phyloP scores from a whole-genome alignment of 2,888 invertebrate genomes.

The Tetragnatha montana region DNA sequence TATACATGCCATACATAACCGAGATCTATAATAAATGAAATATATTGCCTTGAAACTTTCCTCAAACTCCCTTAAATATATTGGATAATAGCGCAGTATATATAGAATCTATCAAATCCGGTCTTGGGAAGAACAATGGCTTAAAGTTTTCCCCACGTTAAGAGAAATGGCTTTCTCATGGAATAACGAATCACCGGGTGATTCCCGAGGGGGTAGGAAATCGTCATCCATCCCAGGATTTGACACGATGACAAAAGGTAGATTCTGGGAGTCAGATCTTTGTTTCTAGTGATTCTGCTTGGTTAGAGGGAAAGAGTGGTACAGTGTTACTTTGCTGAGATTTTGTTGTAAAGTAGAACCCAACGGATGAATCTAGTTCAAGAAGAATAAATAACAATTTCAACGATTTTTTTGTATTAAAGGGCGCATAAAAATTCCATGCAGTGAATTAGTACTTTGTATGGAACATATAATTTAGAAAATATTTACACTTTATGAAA shows the following conservation, averaged over 20 bases:
- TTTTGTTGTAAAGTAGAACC: too few relatives aligned
- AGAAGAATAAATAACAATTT: too few relatives aligned
- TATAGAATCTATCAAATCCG: neutral
- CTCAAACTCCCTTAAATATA: neutral
- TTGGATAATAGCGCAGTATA: neutral
- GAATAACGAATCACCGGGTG: constrained; percentile 37
- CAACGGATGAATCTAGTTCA: too few relatives aligned
- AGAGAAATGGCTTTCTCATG: constrained; percentile 51
- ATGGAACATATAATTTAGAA: too few relatives aligned
- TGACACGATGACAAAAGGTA: constrained; percentile 39
- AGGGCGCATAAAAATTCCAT: too few relatives aligned
- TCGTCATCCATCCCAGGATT: constrained; percentile 36
- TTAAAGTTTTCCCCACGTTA: neutral
- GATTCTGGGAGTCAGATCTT: neutral
- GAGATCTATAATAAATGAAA: neutral
- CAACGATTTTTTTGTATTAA: too few relatives aligned
- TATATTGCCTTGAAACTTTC: neutral
- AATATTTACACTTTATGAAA: too few relatives aligned
- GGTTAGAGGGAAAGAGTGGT: neutral
- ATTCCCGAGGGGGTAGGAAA: constrained; percentile 20
- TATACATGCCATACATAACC: neutral
- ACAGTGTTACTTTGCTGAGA: neutral
- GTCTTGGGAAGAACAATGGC: neutral
- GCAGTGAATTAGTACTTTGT: too few relatives aligned
- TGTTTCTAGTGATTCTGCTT: neutral